Percentiles rank a stretch among this genome's conserved stretches.
phyloP scores from a whole-genome alignment of 1,140 invertebrate genomes.

The Caenorhabditis elegans region WBcel235 BX284602.5:14627501-14628000 shows the following conservation, averaged over 20 bases:
- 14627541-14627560: too few species aligned
- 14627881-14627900: slow-evolving; percentile 24
- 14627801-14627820: not conserved
- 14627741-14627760: slow-evolving; percentile 63
- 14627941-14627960: slow-evolving; percentile 62
- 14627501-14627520: too few species aligned
- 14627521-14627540: too few species aligned
- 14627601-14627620: not conserved
- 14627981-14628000: slow-evolving; percentile 56
- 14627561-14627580: not conserved
- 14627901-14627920: not conserved
- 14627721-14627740: slow-evolving; percentile 63
- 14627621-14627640: not conserved
- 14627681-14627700: slow-evolving; percentile 49
- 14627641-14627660: not conserved
- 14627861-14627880: too few species aligned
- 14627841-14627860: too few species aligned
- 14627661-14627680: not conserved
- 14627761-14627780: slow-evolving; percentile 54
- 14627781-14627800: slow-evolving; percentile 41
- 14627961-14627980: slow-evolving; percentile 63
- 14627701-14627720: slow-evolving; percentile 61
- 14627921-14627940: slow-evolving; percentile 51
- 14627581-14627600: not conserved
- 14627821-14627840: too few species aligned